Evolutionary conservation across 2,113 vertebrate species (phyloP).

Genomic region (Tachuris rubrigastra): DNA sequence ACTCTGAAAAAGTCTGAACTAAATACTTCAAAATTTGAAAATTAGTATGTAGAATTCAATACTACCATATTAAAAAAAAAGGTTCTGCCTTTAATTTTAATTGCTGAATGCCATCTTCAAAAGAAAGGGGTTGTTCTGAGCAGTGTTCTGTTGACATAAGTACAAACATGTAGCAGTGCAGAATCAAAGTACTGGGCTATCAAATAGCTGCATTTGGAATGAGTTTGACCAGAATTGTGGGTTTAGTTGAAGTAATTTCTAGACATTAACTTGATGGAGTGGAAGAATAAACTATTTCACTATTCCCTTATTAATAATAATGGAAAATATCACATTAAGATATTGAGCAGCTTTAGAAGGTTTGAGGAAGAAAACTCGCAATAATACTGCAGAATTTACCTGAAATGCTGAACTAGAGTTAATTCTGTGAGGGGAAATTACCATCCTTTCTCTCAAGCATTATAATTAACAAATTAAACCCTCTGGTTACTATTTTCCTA

Average conservation of each 20-base stretch:
- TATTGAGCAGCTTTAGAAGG: neutral
- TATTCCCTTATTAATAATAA: neutral
- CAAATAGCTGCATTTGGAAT: neutral
- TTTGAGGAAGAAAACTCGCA: neutral
- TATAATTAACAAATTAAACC: neutral
- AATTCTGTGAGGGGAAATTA: neutral
- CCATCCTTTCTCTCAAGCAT: neutral
- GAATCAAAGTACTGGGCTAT: neutral
- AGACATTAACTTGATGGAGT: neutral
- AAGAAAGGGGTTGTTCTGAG: neutral
- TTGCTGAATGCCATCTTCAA: neutral
- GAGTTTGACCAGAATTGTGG: neutral
- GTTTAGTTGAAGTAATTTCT: neutral
- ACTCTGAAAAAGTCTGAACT: neutral
- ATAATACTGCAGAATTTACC: neutral
- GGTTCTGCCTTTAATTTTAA: neutral
- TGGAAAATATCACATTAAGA: neutral
- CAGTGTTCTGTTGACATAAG: neutral
- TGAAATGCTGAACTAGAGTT: neutral
- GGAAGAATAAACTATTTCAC: neutral
- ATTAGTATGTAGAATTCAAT: neutral
- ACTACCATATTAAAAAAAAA: neutral
- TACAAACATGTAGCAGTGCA: neutral
- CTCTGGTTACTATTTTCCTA: constrained; percentile 1
- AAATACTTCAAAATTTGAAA: neutral